Conservation (phyloP, 2,113 vertebrate genomes). For the Dasyprocta punctata region DNA sequence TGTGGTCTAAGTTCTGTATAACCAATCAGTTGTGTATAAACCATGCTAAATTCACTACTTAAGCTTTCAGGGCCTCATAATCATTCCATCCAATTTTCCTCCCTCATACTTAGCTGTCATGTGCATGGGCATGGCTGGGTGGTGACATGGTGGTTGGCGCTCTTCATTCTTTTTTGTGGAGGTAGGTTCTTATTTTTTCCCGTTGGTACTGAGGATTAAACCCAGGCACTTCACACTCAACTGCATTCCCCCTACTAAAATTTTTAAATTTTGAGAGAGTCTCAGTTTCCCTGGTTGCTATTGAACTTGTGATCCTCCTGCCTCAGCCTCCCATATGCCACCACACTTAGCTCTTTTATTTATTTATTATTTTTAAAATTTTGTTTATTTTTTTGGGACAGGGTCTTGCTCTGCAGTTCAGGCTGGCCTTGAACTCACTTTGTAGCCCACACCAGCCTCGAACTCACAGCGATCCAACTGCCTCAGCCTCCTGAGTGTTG, state of each 20-base stretch:
- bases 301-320: background rate
- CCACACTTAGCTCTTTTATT: background rate
- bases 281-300: background rate
- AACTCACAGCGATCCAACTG: background rate
- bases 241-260: background rate
- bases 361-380: background rate
- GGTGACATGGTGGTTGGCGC: background rate
- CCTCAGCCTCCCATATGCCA: background rate
- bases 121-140: background rate
- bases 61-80: background rate
- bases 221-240: background rate
- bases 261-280: background rate
- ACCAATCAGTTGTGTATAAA: background rate
- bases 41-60: background rate
- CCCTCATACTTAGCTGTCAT: background rate
- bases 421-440: background rate
- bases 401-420: background rate
- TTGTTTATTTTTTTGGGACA: background rate
- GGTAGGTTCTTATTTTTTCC: background rate
- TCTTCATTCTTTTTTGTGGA: conserved; percentile 3
- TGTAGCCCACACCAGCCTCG: no score
- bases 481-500: background rate
- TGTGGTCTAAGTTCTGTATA: background rate
- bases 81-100: background rate
- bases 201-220: background rate